Base-by-base conservation (phyloP, 2,113 vertebrate species). In the Aythya baeri region DNA sequence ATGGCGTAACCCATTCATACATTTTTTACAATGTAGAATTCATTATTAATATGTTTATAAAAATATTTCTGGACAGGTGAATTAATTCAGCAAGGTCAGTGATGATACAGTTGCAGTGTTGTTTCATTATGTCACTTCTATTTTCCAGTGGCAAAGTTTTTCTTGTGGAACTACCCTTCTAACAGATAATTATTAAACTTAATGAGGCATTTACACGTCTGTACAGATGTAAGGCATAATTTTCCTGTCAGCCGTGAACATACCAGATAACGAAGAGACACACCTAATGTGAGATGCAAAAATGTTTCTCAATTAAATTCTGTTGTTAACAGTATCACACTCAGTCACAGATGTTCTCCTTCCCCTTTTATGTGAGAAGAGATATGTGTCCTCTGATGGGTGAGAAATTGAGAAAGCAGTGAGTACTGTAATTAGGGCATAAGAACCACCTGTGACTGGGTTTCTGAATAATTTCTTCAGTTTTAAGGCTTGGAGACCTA, bases 251-350 rank as follows among this genome's bases (percentile, higher is more conserved):
- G 74, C 84, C 13, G 1, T 83, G 81, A 96, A 74, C 54, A 38
- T 66, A 52, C 54, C 83, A 36, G 43, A 41, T 81, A 90, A 73
- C 66, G 17, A 55, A 85, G 73, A 95, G 44, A 93, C 92, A 76
- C 88, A 94, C 80, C 77, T 92, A 91, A 92, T 2, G 6, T 1
- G 9, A 76, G 88, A 82, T 86, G 74, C 90, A 93, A 62, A 90
- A 88, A 79, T 84, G 86, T 86, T 89, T 94, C 86, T 93, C 83
- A 95, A 73, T 95, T 97, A 96, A 90, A 82, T 95, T 83, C 44
- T 92, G 54, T 55, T 92, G 73, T 94, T 94, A 96, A 83, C 77
- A 84, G 34, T 71, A 83, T 83, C 68, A 52, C 85, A 66, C 62
- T 76, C 2, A 5, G 66, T 93, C 82, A 85, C 82, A 88, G 82